Evolutionary conservation across 1,140 invertebrate species (phyloP), one percentile per base, ranked within the genome.

Genomic region (Asobara japonica): DNA sequence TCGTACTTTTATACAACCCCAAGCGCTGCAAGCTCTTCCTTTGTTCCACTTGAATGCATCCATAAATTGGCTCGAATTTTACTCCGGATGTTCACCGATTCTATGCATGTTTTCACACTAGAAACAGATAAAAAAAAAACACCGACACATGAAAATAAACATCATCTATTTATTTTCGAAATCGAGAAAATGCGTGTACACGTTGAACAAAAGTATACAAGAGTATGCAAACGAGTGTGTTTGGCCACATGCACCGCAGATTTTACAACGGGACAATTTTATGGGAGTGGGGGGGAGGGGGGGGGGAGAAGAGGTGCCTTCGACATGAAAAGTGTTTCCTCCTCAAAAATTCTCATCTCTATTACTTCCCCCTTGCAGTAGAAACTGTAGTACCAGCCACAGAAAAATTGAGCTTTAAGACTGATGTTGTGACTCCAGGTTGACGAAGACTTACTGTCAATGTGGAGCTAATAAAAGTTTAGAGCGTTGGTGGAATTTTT

Each of bases 61-160:
- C 45, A 51, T 51, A 51, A 51, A 51, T 51, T 51, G 45, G 45
- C 45, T 20, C 20, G 18, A 51, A 51, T 51, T 51, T 51, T 16
- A 51, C 45, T 20, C 45, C 45, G 16, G 45, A 51, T 51, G 20
- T 18, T 51, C 45, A 51, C n/a, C n/a, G 18, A 13, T 16, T 2
- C n/a, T 20, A 20, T 51, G 18, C 45, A 51, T 51, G n/a, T 51
- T 51, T 51, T 51, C 20, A 51, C 20, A 51, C 11, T 20, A 51
- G 45, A 51, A 51, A 51, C n/a, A 51, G 20, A 20, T 7, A 51
- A 16, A 51, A 18, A 51, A 51, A 51, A 16, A 51, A 51, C n/a
- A 51, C 7, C n/a, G 45, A n/a, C 1, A 16, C 45, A 20, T 1
- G 18, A 51, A 51, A 51, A 51, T 51, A 51, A 51, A 20, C 45